Evolutionary conservation across 2,797 vertebrate genomes (phyloP).

Genomic region (Aldrovandia affinis): DNA sequence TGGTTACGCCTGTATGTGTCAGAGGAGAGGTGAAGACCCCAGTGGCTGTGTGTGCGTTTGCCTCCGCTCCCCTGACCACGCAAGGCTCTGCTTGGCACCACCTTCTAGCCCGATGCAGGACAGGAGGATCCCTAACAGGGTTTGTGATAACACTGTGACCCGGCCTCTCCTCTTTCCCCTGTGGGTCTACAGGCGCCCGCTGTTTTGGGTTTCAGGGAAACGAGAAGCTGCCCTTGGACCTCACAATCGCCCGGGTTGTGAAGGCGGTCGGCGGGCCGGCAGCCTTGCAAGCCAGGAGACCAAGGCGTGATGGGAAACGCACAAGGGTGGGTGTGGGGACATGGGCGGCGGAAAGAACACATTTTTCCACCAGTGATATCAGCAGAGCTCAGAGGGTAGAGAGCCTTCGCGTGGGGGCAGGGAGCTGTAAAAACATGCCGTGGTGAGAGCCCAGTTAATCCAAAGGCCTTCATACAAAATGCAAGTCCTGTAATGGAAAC

Average conservation of each 20-base stretch:
- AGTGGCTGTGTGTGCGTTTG: background rate
- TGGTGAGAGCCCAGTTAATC: background rate
- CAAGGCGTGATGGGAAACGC: constrained; percentile 1
- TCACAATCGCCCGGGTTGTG: background rate
- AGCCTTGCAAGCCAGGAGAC: background rate
- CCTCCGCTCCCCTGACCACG: background rate
- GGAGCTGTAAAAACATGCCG: background rate
- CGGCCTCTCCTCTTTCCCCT: background rate
- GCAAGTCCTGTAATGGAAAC: background rate
- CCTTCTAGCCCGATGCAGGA: background rate
- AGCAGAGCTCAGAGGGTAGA: background rate
- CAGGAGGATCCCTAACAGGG: background rate
- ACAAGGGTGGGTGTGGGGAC: background rate
- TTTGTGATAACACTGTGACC: background rate
- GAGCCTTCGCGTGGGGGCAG: background rate
- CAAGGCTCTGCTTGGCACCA: background rate
- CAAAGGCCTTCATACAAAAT: background rate
- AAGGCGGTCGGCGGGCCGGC: too few relatives aligned
- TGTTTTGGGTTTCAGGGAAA: background rate
- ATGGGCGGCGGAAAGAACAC: background rate
- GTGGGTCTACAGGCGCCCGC: background rate
- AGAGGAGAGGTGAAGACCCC: background rate
- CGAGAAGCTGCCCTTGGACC: too few relatives aligned
- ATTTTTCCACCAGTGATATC: constrained; percentile 10
- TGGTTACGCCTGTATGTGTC: background rate